A percentile compares a stretch with the other conserved stretches of the same genome.
Evolutionary conservation across 1,140 invertebrate genomes (phyloP).

Genomic region (Eurosta solidaginis): DNA sequence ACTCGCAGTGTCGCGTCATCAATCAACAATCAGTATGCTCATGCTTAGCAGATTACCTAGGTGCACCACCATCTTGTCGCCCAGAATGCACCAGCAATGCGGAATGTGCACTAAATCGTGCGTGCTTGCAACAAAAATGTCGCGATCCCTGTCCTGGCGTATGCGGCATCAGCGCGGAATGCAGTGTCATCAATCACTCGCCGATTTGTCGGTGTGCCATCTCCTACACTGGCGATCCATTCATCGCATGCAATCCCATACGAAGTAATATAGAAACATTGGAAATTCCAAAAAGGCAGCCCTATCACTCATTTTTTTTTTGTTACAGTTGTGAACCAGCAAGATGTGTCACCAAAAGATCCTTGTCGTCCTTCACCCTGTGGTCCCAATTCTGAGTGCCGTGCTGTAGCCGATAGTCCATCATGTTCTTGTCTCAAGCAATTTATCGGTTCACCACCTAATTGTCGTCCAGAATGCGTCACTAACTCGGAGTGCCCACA

Average conservation of each 20-base stretch:
- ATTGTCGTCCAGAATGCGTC: conserved; percentile 67
- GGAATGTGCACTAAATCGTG: conserved; percentile 63
- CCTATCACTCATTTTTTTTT: conserved; percentile 61
- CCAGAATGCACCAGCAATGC: conserved; percentile 66
- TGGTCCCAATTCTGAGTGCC: conserved; percentile 74
- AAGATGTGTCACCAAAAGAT: conserved; percentile 58
- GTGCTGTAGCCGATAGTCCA: conserved; percentile 66
- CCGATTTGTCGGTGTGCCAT: conserved; percentile 76
- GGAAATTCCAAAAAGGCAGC: conserved; percentile 58
- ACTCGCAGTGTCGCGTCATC: conserved; percentile 62
- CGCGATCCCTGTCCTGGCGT: conserved; percentile 65
- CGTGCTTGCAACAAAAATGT: conserved; percentile 66
- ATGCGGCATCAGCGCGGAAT: conserved; percentile 73
- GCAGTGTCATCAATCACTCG: conserved; percentile 80
- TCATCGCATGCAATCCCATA: conserved; percentile 70
- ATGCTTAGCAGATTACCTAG: conserved; percentile 62
- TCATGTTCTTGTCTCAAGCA: conserved; percentile 71
- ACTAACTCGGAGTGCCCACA: conserved; percentile 65
- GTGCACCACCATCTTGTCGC: conserved; percentile 64
- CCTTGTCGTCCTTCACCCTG: conserved; percentile 76
- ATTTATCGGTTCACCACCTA: conserved; percentile 66
- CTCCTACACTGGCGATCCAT: conserved; percentile 78
- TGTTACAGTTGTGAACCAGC: conserved; percentile 51
- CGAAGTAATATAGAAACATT: conserved; percentile 62
- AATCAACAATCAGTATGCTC: conserved; percentile 61